Percentiles rank a stretch among this genome's conserved stretches.
phyloP scores from a whole-genome alignment of 2,888 invertebrate genomes.

The Athalia cordata region DNA sequence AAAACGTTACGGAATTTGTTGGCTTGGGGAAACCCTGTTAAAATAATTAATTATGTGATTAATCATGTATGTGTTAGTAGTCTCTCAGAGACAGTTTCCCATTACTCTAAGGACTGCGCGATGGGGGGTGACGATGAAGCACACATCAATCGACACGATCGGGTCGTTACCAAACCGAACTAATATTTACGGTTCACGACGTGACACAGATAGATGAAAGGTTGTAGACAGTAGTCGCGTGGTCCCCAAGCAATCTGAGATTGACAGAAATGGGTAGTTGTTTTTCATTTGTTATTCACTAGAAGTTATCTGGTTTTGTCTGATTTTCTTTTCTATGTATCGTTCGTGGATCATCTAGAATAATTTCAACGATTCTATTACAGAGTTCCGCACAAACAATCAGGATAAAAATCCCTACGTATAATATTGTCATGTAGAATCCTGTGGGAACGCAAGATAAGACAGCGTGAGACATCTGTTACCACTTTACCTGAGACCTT shows the following conservation, averaged over 20 bases:
- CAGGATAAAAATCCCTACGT: neutral
- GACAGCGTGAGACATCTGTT: slow-evolving; percentile 5
- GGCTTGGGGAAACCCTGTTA: no score
- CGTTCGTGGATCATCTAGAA: neutral
- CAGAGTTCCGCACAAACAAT: slow-evolving; percentile 9
- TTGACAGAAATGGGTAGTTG: slow-evolving; percentile 35
- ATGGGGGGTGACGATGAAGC: slow-evolving; percentile 47
- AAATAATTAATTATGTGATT: no score
- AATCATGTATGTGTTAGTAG: no score
- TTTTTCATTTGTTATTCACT: neutral
- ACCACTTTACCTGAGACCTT: neutral
- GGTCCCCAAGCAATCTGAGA: slow-evolving; percentile 9
- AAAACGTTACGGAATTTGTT: no score
- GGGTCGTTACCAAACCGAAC: slow-evolving; percentile 19
- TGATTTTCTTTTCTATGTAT: neutral
- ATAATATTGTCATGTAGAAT: no score
- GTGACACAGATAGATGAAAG: slow-evolving; percentile 15
- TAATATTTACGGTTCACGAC: slow-evolving; percentile 20
- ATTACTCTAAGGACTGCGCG: neutral
- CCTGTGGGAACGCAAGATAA: neutral
- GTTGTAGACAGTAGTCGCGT: slow-evolving; percentile 3
- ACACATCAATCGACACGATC: slow-evolving; percentile 53
- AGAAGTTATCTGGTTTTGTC: no score
- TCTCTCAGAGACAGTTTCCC: no score
- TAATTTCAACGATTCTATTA: slow-evolving; percentile 4